phyloP scores from a whole-genome alignment of 2,797 vertebrate species.

The Cuniculus paca region DNA sequence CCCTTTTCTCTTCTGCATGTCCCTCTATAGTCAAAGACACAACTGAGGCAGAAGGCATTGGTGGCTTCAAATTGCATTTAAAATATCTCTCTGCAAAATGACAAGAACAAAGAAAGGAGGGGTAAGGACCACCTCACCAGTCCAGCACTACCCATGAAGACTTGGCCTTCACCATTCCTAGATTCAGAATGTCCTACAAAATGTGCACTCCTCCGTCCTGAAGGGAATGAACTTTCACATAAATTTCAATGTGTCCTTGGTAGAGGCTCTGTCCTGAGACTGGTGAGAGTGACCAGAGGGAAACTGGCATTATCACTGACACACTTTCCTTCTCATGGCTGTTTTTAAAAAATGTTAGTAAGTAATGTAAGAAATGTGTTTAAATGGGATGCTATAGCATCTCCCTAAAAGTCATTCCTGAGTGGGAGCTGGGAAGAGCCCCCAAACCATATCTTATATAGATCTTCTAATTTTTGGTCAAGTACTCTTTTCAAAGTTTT shows the following conservation, averaged over 20 bases:
- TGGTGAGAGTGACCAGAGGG: fast-evolving
- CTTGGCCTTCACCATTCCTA: neutral
- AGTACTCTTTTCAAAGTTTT: neutral
- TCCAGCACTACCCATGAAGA: neutral
- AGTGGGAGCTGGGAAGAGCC: neutral
- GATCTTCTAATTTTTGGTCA: neutral
- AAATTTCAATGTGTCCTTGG: fast-evolving
- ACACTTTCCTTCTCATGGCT: neutral
- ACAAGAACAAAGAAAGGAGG: neutral
- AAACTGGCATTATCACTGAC: neutral
- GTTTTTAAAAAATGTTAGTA: neutral
- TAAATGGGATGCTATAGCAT: neutral
- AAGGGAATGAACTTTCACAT: neutral
- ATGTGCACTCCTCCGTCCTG: neutral
- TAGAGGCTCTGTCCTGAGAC: neutral
- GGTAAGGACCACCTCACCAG: neutral
- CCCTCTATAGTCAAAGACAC: neutral
- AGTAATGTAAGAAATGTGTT: neutral
- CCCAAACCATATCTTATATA: fast-evolving
- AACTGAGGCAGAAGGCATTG: neutral
- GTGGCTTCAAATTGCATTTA: neutral
- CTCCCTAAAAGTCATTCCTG: neutral
- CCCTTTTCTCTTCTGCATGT: neutral
- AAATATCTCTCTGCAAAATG: neutral
- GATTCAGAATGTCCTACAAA: neutral